Base-by-base conservation (phyloP, 2,113 vertebrate species). In the Syrrhaptes paradoxus region DNA sequence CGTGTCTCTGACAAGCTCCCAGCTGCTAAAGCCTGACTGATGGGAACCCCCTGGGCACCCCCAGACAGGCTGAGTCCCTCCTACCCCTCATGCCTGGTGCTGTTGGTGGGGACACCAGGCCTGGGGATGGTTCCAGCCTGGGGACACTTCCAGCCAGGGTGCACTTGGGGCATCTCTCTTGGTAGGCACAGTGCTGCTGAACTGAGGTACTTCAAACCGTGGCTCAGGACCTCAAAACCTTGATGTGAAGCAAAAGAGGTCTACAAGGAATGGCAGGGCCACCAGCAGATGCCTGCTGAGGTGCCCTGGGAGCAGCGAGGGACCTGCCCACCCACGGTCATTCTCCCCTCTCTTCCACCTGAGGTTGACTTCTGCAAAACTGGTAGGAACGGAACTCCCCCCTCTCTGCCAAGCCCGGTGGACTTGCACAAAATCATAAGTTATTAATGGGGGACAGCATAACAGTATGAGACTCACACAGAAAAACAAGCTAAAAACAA, bases 291-390 rank as follows among this genome's bases (percentile, higher is more conserved):
- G 72, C 49, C 67, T 84, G 66, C 57, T 20, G 32, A 74, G 36
- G 46, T 41, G 14, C 36, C 41, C 7, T 2, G 5, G 31, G 31
- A 82, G 63, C 68, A 63, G 48, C 34, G 7, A 2, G 8, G 28
- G 10, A 34, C 24, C 43, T 16, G 19, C 11, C 24, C 3, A 2
- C 34, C 41, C 2, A 2, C 0, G 0, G 7, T 46, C 28, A 46
- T 13, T 51, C 4, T 2, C 1, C 0, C 13, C 5, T 4, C 45
- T 83, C 49, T 83, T 80, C 52, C 22, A 48, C 11, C 48, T 18
- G 10, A 75, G 15, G 24, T 0, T 59, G 57, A 67, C 21, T 31
- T 65, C 54, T 66, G 12, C 41, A 66, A 73, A 79, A 43, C 25
- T 6, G 8, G 5, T 15, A 26, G 74, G 45, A 93, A 73, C 49